phyloP scores from a whole-genome alignment of 2,113 vertebrate species.

The Varanus komodoensis region DNA sequence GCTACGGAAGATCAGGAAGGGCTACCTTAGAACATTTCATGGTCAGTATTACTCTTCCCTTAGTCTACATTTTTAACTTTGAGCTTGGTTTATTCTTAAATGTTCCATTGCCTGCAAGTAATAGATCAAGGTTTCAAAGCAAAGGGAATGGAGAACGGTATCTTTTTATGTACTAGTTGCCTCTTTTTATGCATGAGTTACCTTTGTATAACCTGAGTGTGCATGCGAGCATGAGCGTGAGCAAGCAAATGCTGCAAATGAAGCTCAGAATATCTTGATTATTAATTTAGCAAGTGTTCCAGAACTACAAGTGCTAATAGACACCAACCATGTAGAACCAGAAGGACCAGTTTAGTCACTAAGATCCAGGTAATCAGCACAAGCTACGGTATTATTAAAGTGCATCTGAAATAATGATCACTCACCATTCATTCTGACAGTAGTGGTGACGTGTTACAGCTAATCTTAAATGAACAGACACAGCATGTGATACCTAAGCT shows the following conservation, averaged over 20 bases:
- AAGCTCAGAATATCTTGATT: background rate
- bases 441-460: background rate
- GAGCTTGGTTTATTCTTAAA: background rate
- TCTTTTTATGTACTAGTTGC: no score
- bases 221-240: background rate
- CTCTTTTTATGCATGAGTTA: background rate
- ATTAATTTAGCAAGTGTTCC: background rate
- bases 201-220: background rate
- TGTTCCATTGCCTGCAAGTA: background rate
- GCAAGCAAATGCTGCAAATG: background rate
- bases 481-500: background rate
- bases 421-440: background rate
- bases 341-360: background rate
- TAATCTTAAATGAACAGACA: background rate
- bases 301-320: background rate
- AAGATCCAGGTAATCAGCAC: conserved; percentile 26
- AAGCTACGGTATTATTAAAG: accelerated
- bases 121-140: background rate
- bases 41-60: background rate
- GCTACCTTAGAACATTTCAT: background rate
- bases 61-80: background rate
- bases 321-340: background rate
- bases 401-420: accelerated
- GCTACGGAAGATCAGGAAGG: background rate
- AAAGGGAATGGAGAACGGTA: background rate